These are phyloP conservation scores for Molossus alvarezi DNA, from an alignment of 2,797 vertebrate species.

Conservation along the genomic window DNA sequence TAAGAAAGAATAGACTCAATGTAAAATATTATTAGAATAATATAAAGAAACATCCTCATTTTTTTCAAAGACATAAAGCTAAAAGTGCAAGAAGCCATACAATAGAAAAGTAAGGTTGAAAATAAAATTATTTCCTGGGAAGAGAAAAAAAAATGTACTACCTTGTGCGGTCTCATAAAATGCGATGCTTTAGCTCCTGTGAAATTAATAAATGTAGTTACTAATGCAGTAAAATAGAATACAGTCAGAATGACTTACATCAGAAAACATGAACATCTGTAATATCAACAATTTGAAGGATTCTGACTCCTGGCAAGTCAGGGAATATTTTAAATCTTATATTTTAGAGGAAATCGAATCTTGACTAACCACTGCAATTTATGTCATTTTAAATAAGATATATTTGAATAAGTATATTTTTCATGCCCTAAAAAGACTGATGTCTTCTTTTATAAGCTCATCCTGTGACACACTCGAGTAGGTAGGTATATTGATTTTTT, in stretches of 20 bases:
- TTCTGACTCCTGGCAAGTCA: slow-evolving; percentile 91
- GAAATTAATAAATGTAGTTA: slow-evolving; percentile 89
- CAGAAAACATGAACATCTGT: slow-evolving; percentile 90
- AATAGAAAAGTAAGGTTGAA: slow-evolving; percentile 74
- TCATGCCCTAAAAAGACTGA: slow-evolving; percentile 93
- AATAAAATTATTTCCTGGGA: slow-evolving; percentile 61
- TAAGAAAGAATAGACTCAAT: slow-evolving; percentile 78
- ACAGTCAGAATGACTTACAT: slow-evolving; percentile 88
- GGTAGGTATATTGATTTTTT: slow-evolving; percentile 95
- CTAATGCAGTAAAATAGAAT: slow-evolving; percentile 87
- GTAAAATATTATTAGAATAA: slow-evolving; percentile 80
- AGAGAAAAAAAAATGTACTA: slow-evolving; percentile 79
- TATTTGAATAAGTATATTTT: slow-evolving; percentile 94
- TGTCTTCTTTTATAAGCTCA: slow-evolving; percentile 94
- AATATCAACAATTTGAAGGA: slow-evolving; percentile 92
- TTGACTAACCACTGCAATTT: slow-evolving; percentile 93
- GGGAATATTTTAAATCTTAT: slow-evolving; percentile 92
- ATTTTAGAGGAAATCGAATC: slow-evolving; percentile 93
- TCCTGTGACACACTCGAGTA: slow-evolving; percentile 94
- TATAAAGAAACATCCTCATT: slow-evolving; percentile 76
- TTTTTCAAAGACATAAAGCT: slow-evolving; percentile 74
- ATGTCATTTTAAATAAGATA: slow-evolving; percentile 94
- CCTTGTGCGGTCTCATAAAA: slow-evolving; percentile 80
- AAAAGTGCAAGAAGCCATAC: slow-evolving; percentile 66
- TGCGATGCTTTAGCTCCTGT: slow-evolving; percentile 80